Percentiles rank a stretch among this genome's conserved stretches.
Conservation (phyloP, 1,140 invertebrate genomes). For the Episyrphus balteatus region DNA sequence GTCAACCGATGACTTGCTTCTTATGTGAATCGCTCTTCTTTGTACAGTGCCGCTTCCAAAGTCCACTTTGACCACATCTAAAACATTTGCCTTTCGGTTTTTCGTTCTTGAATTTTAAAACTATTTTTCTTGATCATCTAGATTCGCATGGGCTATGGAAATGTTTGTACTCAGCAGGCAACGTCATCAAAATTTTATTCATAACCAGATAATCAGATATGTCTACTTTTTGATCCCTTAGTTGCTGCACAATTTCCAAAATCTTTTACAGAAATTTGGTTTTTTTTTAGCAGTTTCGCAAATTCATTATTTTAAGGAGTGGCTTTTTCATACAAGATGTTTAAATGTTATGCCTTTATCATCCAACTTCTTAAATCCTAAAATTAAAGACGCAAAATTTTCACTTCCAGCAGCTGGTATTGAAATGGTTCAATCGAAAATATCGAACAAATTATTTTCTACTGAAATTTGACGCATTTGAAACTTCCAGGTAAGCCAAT, state of each 20-base stretch:
- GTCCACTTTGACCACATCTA: conserved; percentile 8
- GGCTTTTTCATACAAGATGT: conserved; percentile 15
- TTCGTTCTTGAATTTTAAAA: background rate
- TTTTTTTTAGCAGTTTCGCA: conserved; percentile 20
- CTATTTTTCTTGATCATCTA: conserved; percentile 13
- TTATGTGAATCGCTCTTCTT: background rate
- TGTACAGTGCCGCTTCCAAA: conserved; percentile 8
- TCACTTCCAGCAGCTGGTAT: background rate
- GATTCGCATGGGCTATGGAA: conserved; percentile 18
- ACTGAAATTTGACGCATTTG: conserved; percentile 9
- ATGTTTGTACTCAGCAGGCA: conserved; percentile 18
- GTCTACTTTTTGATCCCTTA: conserved; percentile 15
- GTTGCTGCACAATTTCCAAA: conserved; percentile 6
- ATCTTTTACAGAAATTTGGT: conserved; percentile 12
- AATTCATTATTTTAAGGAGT: conserved; percentile 24
- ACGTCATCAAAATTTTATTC: conserved; percentile 23
- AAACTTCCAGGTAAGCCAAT: conserved; percentile 17
- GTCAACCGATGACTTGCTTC: no score
- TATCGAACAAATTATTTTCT: conserved; percentile 6
- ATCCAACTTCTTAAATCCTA: conserved; percentile 11
- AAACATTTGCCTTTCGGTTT: conserved; percentile 10
- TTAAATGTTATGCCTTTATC: conserved; percentile 16
- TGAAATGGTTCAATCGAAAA: background rate
- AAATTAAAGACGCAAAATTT: background rate
- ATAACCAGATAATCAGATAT: conserved; percentile 18